phyloP scores from a whole-genome alignment of 2,888 invertebrate species.

The Cylindroiulus punctatus region DNA sequence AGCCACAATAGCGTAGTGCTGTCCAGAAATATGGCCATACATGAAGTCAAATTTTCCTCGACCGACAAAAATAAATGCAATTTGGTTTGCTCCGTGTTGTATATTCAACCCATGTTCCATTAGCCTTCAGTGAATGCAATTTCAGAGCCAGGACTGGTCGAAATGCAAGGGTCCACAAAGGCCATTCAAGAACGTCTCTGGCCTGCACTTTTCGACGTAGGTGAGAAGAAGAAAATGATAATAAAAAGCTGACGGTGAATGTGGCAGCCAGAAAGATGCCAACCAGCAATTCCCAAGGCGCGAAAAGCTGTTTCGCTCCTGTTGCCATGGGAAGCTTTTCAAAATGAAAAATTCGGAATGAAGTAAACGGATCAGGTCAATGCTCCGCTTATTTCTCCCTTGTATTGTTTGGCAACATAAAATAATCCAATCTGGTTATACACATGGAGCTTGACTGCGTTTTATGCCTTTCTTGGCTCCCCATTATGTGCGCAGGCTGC shows the following conservation, averaged over 20 bases:
- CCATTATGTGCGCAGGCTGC: background rate
- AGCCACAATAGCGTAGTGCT: background rate
- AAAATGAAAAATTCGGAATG: constrained; percentile 3
- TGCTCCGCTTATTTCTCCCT: background rate
- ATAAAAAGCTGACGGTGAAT: constrained; percentile 3
- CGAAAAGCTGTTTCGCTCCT: constrained; percentile 11
- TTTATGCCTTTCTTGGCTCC: constrained; percentile 10
- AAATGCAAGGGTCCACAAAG: constrained; percentile 3
- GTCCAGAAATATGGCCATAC: background rate
- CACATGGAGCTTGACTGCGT: constrained; percentile 2
- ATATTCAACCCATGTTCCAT: constrained; percentile 3
- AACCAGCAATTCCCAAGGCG: constrained; percentile 3
- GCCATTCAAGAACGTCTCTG: background rate
- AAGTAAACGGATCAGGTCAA: constrained; percentile 18
- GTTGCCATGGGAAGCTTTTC: constrained; percentile 18
- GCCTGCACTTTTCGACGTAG: background rate
- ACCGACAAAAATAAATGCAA: constrained; percentile 2
- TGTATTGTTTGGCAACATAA: constrained; percentile 11
- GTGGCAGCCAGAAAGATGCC: background rate
- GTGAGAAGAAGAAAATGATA: constrained; percentile 18
- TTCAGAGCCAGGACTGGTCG: background rate
- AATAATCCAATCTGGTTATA: constrained; percentile 18
- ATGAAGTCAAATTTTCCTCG: background rate
- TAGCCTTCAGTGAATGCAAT: background rate
- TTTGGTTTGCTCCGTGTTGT: background rate